Percentiles rank a stretch among this genome's conserved stretches.
These are phyloP conservation scores for Flabesymbios commensalis DNA, from an alignment of 2,888 invertebrate species.

Conservation along the genomic window DNA sequence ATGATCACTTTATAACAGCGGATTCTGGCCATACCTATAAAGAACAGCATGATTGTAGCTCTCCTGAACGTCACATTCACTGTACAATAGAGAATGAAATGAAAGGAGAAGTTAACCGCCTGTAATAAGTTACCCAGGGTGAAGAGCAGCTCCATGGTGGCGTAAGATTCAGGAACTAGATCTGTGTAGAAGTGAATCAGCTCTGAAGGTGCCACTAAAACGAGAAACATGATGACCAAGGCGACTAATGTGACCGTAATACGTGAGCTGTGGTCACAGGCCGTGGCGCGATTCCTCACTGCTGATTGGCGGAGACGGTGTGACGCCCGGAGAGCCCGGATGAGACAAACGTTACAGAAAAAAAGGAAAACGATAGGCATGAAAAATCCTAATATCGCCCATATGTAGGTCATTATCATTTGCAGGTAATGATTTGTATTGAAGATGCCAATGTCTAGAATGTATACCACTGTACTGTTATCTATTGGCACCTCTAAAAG, in stretches of 20 bases:
- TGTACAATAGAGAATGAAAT: too few species aligned
- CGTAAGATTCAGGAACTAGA: not conserved
- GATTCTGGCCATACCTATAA: too few species aligned
- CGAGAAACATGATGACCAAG: conserved; percentile 51
- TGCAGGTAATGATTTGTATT: not conserved
- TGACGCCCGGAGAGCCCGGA: not conserved
- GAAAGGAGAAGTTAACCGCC: too few species aligned
- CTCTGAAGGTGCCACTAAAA: conserved; percentile 55
- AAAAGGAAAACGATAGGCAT: not conserved
- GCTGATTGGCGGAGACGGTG: not conserved
- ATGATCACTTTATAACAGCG: too few species aligned
- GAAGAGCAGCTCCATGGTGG: not conserved
- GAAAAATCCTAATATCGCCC: not conserved
- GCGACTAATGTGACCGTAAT: conserved; percentile 57
- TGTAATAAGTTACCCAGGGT: too few species aligned
- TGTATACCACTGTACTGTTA: not conserved
- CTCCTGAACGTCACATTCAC: too few species aligned
- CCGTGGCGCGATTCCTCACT: not conserved
- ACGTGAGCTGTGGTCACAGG: conserved; percentile 6
- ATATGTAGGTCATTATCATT: not conserved
- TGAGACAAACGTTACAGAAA: not conserved
- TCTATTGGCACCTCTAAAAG: too few species aligned
- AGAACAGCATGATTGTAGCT: too few species aligned
- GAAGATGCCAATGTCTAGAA: not conserved
- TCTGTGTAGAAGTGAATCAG: conserved; percentile 44